phyloP scores from a whole-genome alignment of 2,113 vertebrate species.

The Coptodon bakossiorum region DNA sequence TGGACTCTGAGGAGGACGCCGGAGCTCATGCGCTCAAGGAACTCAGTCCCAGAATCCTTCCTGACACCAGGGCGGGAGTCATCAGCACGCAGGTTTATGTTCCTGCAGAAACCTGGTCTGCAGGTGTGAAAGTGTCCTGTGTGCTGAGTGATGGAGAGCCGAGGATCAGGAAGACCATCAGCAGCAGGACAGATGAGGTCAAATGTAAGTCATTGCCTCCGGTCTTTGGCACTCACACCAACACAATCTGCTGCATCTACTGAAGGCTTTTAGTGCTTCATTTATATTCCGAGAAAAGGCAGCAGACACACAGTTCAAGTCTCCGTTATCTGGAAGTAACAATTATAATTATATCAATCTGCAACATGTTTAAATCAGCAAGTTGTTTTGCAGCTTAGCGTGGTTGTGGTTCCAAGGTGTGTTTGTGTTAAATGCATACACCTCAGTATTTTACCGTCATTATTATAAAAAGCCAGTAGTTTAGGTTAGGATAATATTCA shows the following conservation, averaged over 20 bases:
- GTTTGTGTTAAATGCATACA: not conserved
- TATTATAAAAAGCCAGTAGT: not conserved
- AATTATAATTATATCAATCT: not conserved
- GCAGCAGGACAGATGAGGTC: not conserved
- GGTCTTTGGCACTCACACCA: fast-evolving
- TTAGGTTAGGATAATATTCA: not conserved
- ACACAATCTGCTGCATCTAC: not conserved
- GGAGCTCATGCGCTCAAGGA: not conserved
- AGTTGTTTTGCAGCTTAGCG: not conserved
- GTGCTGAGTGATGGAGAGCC: not conserved
- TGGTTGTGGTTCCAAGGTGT: not conserved
- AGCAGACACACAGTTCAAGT: not conserved
- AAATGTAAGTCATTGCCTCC: not conserved
- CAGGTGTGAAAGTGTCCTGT: not conserved
- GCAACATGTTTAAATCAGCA: not conserved
- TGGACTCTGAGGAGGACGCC: not conserved
- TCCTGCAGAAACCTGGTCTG: not conserved
- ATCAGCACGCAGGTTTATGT: not conserved
- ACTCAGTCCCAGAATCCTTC: not conserved
- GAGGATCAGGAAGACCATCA: not conserved
- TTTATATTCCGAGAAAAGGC: not conserved
- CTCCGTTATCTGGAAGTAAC: not conserved
- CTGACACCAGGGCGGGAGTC: not conserved
- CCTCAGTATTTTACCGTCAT: not conserved
- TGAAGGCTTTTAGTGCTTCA: not conserved